phyloP scores from a whole-genome alignment of 2,113 vertebrate species.

The Rhombomys opimus region DNA sequence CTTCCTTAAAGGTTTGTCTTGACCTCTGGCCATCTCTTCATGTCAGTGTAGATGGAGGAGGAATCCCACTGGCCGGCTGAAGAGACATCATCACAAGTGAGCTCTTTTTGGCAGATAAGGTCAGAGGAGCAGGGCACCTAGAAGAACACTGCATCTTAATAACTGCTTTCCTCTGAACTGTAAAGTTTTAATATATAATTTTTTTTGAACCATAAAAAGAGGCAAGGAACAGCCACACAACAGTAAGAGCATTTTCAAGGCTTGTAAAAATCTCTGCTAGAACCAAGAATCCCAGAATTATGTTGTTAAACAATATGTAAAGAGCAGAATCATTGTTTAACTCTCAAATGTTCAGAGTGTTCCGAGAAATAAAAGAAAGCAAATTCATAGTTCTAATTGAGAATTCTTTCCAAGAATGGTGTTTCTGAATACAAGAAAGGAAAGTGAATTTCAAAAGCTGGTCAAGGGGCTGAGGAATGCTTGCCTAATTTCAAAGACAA shows the following conservation, averaged over 20 bases:
- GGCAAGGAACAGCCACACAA: conserved; percentile 72
- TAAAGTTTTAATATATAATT: conserved; percentile 80
- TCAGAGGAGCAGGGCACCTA: conserved; percentile 76
- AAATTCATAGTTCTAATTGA: background rate
- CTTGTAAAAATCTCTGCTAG: conserved; percentile 69
- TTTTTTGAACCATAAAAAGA: conserved; percentile 75
- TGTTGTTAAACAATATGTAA: conserved; percentile 64
- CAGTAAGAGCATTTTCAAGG: conserved; percentile 77
- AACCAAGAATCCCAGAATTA: conserved; percentile 63
- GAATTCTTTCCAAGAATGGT: background rate
- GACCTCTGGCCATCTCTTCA: background rate
- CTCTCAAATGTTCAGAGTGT: background rate
- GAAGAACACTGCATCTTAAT: conserved; percentile 81
- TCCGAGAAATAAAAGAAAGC: background rate
- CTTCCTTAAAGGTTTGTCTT: conserved; percentile 43
- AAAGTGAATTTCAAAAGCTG: background rate
- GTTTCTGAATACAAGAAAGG: background rate
- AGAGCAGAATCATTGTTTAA: conserved; percentile 23
- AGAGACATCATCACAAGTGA: conserved; percentile 68
- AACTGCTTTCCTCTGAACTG: conserved; percentile 80
- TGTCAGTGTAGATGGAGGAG: background rate
- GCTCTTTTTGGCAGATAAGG: conserved; percentile 74
- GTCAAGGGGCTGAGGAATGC: background rate
- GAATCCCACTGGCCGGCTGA: conserved; percentile 57
- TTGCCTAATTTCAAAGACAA: background rate